phyloP scores from a whole-genome alignment of 2,888 invertebrate genomes.

The Cylloceria caligata region DNA sequence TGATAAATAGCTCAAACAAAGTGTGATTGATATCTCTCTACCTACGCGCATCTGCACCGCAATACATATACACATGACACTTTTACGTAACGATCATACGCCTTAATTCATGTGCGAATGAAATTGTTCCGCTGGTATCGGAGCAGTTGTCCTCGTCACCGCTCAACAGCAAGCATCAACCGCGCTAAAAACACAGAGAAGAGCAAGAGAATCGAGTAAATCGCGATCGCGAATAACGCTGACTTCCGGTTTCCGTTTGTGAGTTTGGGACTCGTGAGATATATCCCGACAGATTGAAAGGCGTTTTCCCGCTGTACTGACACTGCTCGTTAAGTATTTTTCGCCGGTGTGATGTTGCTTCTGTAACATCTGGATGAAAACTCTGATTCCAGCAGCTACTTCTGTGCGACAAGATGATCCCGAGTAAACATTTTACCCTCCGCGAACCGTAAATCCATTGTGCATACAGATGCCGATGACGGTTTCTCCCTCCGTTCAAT shows the following conservation, averaged over 20 bases:
- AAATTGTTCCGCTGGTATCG: conserved; percentile 42
- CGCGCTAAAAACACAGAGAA: conserved; percentile 19
- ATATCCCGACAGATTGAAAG: conserved; percentile 47
- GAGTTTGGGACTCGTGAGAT: conserved; percentile 13
- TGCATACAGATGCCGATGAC: too few species aligned
- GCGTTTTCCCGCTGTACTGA: conserved; percentile 19
- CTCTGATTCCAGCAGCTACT: not conserved
- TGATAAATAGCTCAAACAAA: conserved; percentile 61
- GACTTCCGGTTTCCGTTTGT: conserved; percentile 68
- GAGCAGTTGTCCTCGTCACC: conserved; percentile 25
- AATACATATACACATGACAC: not conserved
- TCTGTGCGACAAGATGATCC: not conserved
- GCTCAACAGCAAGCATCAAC: not conserved
- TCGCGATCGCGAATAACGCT: conserved; percentile 63
- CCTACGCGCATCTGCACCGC: conserved; percentile 34
- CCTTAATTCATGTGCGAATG: conserved; percentile 44
- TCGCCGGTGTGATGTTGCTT: not conserved
- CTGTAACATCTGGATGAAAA: not conserved
- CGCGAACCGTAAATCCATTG: too few species aligned
- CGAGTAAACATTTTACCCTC: too few species aligned
- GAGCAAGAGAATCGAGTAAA: conserved; percentile 12
- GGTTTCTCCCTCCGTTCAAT: too few species aligned
- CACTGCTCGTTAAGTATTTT: not conserved
- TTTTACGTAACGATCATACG: conserved; percentile 1
- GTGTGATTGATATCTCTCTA: conserved; percentile 55